Percentiles rank a stretch among this genome's conserved stretches.
Evolutionary conservation across 2,113 vertebrate species (phyloP).

Genomic region (Crotalus horridus): DNA sequence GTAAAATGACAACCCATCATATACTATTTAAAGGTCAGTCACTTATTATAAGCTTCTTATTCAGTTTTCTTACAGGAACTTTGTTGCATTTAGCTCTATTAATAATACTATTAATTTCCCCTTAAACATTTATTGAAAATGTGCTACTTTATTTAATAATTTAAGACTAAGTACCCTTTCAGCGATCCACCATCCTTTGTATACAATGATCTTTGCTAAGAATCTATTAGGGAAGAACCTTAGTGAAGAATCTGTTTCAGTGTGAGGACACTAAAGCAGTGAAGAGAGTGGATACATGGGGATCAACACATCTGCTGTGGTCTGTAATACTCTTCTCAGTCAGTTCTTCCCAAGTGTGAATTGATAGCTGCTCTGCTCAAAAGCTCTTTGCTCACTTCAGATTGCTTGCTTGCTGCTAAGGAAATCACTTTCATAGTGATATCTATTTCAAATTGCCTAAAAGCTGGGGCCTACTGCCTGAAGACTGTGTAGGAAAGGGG

Average conservation of each 20-base stretch:
- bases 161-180: neutral
- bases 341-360: slow-evolving; percentile 3
- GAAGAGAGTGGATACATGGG: neutral
- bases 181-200: neutral
- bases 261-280: neutral
- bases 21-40: neutral
- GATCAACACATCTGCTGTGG: neutral
- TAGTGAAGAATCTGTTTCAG: neutral
- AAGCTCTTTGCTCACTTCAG: slow-evolving; percentile 5
- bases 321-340: neutral
- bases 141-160: neutral
- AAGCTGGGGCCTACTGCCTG: slow-evolving; percentile 11
- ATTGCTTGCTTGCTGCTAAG: slow-evolving; percentile 10
- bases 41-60: neutral
- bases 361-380: neutral
- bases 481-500: neutral
- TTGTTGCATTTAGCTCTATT: neutral
- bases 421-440: slow-evolving; percentile 13
- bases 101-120: neutral
- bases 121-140: neutral
- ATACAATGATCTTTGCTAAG: neutral
- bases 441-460: neutral
- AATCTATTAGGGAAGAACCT: neutral
- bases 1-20: neutral
- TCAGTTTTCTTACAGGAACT: neutral